Percentiles rank a stretch among this genome's conserved stretches.
Conservation (phyloP, 2,888 invertebrate species). For the Macroteleia sp. region DNA sequence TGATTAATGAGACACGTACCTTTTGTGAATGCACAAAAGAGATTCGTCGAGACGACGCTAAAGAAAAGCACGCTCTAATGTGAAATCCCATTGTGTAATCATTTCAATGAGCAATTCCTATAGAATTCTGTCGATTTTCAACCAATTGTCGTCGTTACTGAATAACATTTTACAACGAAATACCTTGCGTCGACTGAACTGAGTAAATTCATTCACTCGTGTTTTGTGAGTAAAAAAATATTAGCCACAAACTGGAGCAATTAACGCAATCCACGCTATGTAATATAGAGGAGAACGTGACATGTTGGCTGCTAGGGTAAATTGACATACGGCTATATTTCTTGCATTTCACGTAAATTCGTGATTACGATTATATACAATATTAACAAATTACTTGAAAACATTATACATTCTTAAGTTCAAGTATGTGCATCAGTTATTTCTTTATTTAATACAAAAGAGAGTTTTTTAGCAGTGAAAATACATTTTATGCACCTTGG, state of each 20-base stretch:
- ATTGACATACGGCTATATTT: too few species aligned
- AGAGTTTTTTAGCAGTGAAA: too few species aligned
- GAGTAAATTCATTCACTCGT: background rate
- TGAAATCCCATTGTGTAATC: constrained; percentile 31
- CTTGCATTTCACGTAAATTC: too few species aligned
- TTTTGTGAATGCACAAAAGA: constrained; percentile 51
- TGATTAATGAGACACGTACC: constrained; percentile 59
- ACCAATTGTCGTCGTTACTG: constrained; percentile 27
- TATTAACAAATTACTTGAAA: too few species aligned
- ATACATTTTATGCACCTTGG: too few species aligned
- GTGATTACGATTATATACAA: too few species aligned
- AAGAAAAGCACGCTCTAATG: constrained; percentile 30
- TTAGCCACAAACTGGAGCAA: constrained; percentile 18
- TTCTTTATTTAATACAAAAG: too few species aligned
- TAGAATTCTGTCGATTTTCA: constrained; percentile 31
- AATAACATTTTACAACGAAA: constrained; percentile 25
- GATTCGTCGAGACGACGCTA: constrained; percentile 29
- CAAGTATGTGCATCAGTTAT: too few species aligned
- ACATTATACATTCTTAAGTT: too few species aligned
- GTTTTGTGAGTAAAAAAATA: background rate
- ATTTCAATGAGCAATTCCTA: constrained; percentile 27
- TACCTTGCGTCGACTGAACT: background rate
- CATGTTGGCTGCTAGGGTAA: too few species aligned
- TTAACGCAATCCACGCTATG: constrained; percentile 3
- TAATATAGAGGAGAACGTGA: too few species aligned